These are phyloP conservation scores for Coelinius sp. DNA, from an alignment of 2,888 invertebrate species.

Conservation along the genomic window DNA sequence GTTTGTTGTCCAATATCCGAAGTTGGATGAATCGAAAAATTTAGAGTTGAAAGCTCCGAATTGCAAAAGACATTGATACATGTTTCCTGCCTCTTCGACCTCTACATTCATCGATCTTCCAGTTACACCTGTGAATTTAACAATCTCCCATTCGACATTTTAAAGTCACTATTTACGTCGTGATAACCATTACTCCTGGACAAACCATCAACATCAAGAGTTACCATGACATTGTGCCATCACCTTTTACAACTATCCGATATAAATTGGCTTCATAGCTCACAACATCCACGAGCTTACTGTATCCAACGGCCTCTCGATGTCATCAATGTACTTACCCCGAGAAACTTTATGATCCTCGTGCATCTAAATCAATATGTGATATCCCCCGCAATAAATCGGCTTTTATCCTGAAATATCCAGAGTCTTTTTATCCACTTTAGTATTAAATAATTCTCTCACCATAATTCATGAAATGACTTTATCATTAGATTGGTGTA, in stretches of 20 bases:
- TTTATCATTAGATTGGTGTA: too few relatives aligned
- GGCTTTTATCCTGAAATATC: background rate
- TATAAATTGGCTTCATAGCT: slow-evolving; percentile 13
- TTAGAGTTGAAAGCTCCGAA: background rate
- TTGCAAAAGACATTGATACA: background rate
- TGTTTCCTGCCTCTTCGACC: background rate
- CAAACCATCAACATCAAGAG: slow-evolving; percentile 1
- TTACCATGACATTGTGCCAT: background rate
- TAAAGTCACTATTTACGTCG: background rate
- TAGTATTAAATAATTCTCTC: background rate
- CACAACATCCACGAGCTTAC: background rate
- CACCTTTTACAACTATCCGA: background rate
- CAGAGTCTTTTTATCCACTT: background rate
- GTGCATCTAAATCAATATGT: background rate
- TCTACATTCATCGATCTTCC: background rate
- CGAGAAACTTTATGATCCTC: background rate
- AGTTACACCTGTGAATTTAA: background rate
- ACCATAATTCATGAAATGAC: too few relatives aligned
- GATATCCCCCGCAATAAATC: background rate
- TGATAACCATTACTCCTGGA: slow-evolving; percentile 16
- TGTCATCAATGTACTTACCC: slow-evolving; percentile 6
- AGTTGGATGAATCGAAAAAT: background rate
- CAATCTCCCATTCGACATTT: background rate
- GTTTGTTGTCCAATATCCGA: too few relatives aligned
- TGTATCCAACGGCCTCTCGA: background rate